Percentiles rank a stretch among this genome's conserved stretches.
Conservation (phyloP, 1,140 invertebrate genomes). For the Atopsyche davidsoni region DNA sequence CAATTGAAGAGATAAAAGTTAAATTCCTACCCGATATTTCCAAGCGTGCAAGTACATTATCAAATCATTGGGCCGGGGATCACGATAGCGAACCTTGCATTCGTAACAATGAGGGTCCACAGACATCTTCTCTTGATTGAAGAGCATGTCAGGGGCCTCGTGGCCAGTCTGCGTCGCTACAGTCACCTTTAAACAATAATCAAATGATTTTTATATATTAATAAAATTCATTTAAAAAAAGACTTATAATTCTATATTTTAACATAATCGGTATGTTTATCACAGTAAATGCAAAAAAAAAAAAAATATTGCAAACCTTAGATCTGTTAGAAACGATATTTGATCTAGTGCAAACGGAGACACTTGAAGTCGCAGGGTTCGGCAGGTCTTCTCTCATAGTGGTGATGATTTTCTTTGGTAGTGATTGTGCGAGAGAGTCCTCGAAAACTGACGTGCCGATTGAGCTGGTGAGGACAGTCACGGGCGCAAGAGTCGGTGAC, state of each 20-base stretch:
- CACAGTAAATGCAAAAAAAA: background rate
- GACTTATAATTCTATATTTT: background rate
- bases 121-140: slow-evolving; percentile 69
- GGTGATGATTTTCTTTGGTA: background rate
- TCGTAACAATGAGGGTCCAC: slow-evolving; percentile 85
- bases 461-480: slow-evolving; percentile 2
- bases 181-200: slow-evolving; percentile 50
- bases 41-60: slow-evolving; percentile 95
- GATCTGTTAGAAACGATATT: slow-evolving; percentile 11
- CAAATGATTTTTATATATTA: background rate
- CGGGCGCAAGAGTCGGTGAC: slow-evolving; percentile 38
- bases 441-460: background rate
- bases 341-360: slow-evolving; percentile 11
- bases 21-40: slow-evolving; percentile 66
- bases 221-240: background rate
- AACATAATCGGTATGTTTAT: background rate
- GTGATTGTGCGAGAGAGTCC: slow-evolving; percentile 4
- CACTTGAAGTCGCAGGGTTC: slow-evolving; percentile 10
- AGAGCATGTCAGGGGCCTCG: slow-evolving; percentile 60
- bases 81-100: slow-evolving; percentile 84
- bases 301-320: slow-evolving; percentile 14
- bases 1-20: background rate
- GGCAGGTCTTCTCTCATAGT: slow-evolving; percentile 5
- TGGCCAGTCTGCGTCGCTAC: slow-evolving; percentile 79
- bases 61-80: slow-evolving; percentile 83